A percentile compares a stretch with the other conserved stretches of the same genome.
Evolutionary conservation across 1,140 invertebrate genomes (phyloP).

Genomic region (Heliothis subflexa): DNA sequence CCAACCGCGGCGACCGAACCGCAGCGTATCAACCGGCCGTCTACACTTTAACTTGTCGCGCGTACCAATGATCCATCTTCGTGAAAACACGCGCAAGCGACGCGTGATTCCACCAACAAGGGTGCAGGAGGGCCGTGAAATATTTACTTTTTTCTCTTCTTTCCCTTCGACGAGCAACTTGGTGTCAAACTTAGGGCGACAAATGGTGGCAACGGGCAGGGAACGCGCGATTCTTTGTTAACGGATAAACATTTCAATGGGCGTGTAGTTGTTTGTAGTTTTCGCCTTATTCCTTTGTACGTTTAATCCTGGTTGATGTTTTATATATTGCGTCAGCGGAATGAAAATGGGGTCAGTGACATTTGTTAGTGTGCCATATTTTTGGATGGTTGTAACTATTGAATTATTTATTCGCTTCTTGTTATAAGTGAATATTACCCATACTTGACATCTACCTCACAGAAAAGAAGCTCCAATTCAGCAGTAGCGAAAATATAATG

Average conservation of each 20-base stretch:
- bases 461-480: neutral
- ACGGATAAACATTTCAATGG: constrained; percentile 55
- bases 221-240: constrained; percentile 65
- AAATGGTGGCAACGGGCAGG: constrained; percentile 66
- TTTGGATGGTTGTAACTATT: neutral
- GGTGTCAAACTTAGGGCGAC: constrained; percentile 75
- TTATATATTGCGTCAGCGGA: constrained; percentile 14
- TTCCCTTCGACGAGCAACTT: constrained; percentile 65
- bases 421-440: no score
- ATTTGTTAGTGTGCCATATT: neutral
- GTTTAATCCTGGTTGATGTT: constrained; percentile 14
- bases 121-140: constrained; percentile 73
- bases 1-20: constrained; percentile 1
- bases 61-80: constrained; percentile 80
- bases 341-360: neutral
- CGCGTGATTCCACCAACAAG: constrained; percentile 83
- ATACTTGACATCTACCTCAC: no score
- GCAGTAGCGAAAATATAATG: no score
- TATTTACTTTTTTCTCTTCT: constrained; percentile 76
- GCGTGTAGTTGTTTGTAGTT: constrained; percentile 50
- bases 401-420: neutral
- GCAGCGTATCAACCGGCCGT: constrained; percentile 57
- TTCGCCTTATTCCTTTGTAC: constrained; percentile 21
- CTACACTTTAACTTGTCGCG: constrained; percentile 54
- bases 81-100: constrained; percentile 80